Evolutionary conservation across 2,888 invertebrate genomes (phyloP), one percentile per base, ranked within the genome.

Genomic region (Nowickia ferox): DNA sequence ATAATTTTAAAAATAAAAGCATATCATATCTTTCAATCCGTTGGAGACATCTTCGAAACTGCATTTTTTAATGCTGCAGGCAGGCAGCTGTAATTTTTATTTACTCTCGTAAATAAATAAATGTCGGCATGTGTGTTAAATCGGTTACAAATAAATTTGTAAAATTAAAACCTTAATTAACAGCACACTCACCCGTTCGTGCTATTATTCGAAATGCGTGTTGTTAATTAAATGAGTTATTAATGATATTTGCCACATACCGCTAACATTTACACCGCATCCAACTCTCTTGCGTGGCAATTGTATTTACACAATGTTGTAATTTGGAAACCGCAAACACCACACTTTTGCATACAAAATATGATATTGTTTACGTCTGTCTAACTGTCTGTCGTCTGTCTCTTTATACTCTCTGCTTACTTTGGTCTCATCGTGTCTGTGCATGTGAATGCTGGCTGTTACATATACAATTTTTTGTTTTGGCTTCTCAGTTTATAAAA

Each of bases 221-320:
- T 66, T 86, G 85, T 86, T 86, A 86, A 86, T 86, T 86, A 86
- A 86, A 86, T 86, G 79, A 86, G 83, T 86, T 86, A 86, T 86
- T 86, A 86, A 86, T 86, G 82, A 86, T 83, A 86, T 86, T 86
- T 86, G 79, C 83, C 65, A 72, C 71, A 74, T 75, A 75, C 78
- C 68, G 51, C 77, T 51, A 69, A 72, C 57, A 71, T 77, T 71
- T 69, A 66, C 71, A 72, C 65, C 77, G 65, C 83, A 71, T 59
- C 71, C 69, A 76, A 46, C 61, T 74, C 46, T 55, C 30, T 55
- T 30, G 55, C 40, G 71, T 22, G 46, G 44, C 59, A 75, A 74
- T 74, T 69, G 75, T 69, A 81, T 81, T 75, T 75, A 75, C 75
- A 75, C 81, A 81, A 61, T 61, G 68, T 53, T 77, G 83, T 83